phyloP scores from a whole-genome alignment of 2,113 vertebrate species.

The Phocoena phocoena region DNA sequence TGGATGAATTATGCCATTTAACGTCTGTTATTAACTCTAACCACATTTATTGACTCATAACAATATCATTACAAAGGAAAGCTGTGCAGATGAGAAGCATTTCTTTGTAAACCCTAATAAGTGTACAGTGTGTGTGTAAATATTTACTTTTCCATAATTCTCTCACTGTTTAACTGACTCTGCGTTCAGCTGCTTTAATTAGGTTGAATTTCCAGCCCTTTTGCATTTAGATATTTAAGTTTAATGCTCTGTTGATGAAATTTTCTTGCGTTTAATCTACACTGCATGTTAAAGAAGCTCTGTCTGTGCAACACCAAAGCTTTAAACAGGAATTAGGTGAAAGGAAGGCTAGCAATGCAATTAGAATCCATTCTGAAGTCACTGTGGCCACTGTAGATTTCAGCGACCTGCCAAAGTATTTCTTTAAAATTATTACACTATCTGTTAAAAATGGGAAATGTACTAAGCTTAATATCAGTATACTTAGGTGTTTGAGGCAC shows the following conservation, averaged over 20 bases:
- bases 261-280: not conserved
- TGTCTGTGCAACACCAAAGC: not conserved
- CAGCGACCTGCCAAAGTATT: not conserved
- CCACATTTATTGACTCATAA: conserved; percentile 71
- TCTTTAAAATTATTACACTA: not conserved
- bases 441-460: not conserved
- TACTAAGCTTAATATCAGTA: not conserved
- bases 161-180: conserved; percentile 69
- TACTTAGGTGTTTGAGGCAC: not conserved
- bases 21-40: conserved; percentile 69
- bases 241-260: conserved; percentile 35
- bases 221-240: conserved; percentile 54
- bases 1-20: conserved; percentile 72
- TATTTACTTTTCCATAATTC: conserved; percentile 79
- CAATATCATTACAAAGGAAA: conserved; percentile 70
- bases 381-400: not conserved
- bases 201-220: conserved; percentile 54
- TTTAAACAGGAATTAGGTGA: not conserved
- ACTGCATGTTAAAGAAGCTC: not conserved
- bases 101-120: conserved; percentile 70
- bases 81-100: conserved; percentile 44
- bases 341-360: not conserved
- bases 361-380: not conserved
- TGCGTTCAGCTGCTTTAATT: conserved; percentile 62
- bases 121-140: conserved; percentile 71